A percentile compares a stretch with the other conserved stretches of the same genome.
Conservation (phyloP, 2,797 vertebrate genomes). For the Ctenopoma kingsleyae region DNA sequence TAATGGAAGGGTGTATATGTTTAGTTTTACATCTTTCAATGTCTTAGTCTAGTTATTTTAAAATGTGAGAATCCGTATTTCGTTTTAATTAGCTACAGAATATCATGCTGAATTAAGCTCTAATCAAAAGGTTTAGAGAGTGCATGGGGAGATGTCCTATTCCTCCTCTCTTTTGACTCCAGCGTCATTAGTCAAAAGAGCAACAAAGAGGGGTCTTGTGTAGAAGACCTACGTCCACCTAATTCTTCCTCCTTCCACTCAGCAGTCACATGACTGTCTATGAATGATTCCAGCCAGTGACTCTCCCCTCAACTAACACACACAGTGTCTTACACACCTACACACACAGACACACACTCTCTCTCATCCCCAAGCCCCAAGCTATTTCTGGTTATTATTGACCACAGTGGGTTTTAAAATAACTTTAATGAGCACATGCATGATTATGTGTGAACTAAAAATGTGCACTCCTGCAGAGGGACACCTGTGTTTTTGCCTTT, state of each 20-base stretch:
- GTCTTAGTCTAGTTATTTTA: slow-evolving; percentile 1
- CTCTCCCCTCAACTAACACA: slow-evolving; percentile 27
- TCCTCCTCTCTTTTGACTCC: slow-evolving; percentile 32
- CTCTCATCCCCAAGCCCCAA: slow-evolving; percentile 19
- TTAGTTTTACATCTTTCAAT: slow-evolving; percentile 2
- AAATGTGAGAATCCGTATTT: slow-evolving; percentile 5
- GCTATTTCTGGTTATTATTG: slow-evolving; percentile 63
- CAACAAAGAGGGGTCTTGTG: slow-evolving; percentile 75
- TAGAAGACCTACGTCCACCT: slow-evolving; percentile 52
- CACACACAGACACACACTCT: slow-evolving; percentile 21
- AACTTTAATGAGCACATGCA: slow-evolving; percentile 60
- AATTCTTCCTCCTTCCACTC: slow-evolving; percentile 51
- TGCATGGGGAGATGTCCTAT: background rate
- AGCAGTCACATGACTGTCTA: slow-evolving; percentile 54
- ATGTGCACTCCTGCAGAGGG: slow-evolving; percentile 38
- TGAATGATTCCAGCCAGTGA: slow-evolving; percentile 61
- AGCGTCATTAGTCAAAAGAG: slow-evolving; percentile 46
- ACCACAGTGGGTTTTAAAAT: slow-evolving; percentile 59
- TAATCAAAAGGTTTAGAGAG: slow-evolving; percentile 28
- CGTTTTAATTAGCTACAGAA: slow-evolving; percentile 1
- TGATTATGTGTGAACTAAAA: slow-evolving; percentile 57
- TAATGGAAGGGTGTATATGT: slow-evolving; percentile 8
- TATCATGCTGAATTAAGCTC: slow-evolving; percentile 18
- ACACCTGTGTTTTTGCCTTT: slow-evolving; percentile 58
- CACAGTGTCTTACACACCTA: background rate